A percentile compares a stretch with the other conserved stretches of the same genome.
Conservation (phyloP, 2,113 vertebrate species). For the Cololabis saira region DNA sequence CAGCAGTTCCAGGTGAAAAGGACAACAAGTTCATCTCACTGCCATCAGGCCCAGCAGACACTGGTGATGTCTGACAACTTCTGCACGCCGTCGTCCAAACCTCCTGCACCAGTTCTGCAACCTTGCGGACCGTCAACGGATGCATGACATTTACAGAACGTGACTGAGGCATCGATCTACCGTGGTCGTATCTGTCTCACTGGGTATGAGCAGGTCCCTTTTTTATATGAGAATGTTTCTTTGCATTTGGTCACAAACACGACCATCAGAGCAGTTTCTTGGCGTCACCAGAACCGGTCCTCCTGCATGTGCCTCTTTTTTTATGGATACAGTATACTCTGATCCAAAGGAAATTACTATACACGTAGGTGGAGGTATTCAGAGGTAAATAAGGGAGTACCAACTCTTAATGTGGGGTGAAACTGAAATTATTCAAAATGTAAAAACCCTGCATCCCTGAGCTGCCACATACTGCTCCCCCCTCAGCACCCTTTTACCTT, state of each 20-base stretch:
- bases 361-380: not conserved
- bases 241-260: too few relatives aligned
- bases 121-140: slow-evolving; percentile 14
- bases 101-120: slow-evolving; percentile 31
- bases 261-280: too few relatives aligned
- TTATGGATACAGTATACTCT: slow-evolving; percentile 2
- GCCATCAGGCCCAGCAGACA: slow-evolving; percentile 10
- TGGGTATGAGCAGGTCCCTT: slow-evolving; percentile 19
- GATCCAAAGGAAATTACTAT: slow-evolving; percentile 18
- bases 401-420: not conserved
- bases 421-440: slow-evolving; percentile 70
- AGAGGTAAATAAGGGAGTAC: slow-evolving; percentile 5
- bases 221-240: slow-evolving; percentile 10
- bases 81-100: slow-evolving; percentile 34
- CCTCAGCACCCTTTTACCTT: slow-evolving; percentile 32
- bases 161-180: slow-evolving; percentile 1
- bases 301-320: not conserved
- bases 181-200: too few relatives aligned
- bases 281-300: too few relatives aligned
- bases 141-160: slow-evolving; percentile 58
- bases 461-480: slow-evolving; percentile 38
- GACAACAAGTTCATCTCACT: not conserved
- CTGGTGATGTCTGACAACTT: slow-evolving; percentile 38
- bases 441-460: slow-evolving; percentile 66
- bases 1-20: slow-evolving; percentile 16